Conservation (phyloP, 2,888 invertebrate genomes). For the Ganaspis brasiliensis region DNA sequence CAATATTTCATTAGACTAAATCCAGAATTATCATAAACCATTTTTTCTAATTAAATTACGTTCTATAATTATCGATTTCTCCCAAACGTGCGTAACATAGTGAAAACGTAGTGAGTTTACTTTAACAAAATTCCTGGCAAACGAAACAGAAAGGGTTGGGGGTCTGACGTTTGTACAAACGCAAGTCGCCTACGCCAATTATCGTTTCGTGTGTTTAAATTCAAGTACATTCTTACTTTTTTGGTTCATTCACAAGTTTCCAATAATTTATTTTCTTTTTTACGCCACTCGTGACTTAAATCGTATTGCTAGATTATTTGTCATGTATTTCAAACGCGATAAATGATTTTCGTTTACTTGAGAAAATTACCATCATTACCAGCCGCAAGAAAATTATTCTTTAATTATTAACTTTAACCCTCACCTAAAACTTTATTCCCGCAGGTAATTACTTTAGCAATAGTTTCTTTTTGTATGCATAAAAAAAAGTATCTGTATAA, state of each 20-base stretch:
- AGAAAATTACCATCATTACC: too few relatives aligned
- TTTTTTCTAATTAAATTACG: too few relatives aligned
- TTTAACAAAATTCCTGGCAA: conserved; percentile 30
- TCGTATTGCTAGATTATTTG: not conserved
- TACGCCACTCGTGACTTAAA: conserved; percentile 14
- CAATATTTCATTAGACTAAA: too few relatives aligned
- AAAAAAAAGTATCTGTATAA: not conserved
- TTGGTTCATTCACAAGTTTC: conserved; percentile 21
- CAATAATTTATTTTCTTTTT: not conserved
- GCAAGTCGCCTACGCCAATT: conserved; percentile 17
- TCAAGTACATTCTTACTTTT: not conserved
- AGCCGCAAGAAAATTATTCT: too few relatives aligned
- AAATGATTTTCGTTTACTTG: not conserved
- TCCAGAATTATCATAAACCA: too few relatives aligned
- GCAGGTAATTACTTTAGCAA: too few relatives aligned
- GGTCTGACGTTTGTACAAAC: conserved; percentile 21
- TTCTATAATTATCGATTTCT: conserved; percentile 4
- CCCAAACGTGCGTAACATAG: not conserved
- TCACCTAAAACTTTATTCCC: too few relatives aligned
- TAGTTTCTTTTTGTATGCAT: too few relatives aligned
- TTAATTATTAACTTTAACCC: too few relatives aligned
- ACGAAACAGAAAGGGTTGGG: conserved; percentile 19
- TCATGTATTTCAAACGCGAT: not conserved
- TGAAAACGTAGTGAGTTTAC: conserved; percentile 10
- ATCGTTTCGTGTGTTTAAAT: not conserved